These are phyloP conservation scores for Papilio dardanus DNA, from an alignment of 1,140 invertebrate species.

Conservation along the genomic window DNA sequence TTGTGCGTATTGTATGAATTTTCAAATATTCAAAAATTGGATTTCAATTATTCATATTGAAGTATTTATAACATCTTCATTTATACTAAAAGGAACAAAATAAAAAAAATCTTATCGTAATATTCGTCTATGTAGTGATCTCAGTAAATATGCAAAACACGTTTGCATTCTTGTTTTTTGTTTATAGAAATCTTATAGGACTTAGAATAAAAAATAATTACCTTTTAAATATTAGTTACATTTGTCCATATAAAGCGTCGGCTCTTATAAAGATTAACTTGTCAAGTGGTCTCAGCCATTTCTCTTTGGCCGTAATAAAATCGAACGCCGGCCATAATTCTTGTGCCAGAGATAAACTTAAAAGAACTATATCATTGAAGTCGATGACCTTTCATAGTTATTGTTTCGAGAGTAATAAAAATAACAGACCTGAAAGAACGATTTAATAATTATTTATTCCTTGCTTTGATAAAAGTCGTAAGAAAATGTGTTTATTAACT, in stretches of 20 bases:
- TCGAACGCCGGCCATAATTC: slow-evolving; percentile 26
- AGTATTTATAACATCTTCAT: too few species aligned
- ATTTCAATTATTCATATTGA: too few species aligned
- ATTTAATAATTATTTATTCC: neutral
- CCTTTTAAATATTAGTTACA: neutral
- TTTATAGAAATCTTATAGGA: too few species aligned
- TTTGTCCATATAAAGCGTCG: neutral
- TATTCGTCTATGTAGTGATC: too few species aligned
- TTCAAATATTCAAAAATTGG: neutral
- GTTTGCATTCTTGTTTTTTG: too few species aligned
- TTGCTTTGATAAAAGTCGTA: neutral
- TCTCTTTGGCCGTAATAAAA: slow-evolving; percentile 26
- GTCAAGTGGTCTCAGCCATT: slow-evolving; percentile 26
- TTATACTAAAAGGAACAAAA: too few species aligned
- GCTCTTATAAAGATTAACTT: slow-evolving; percentile 32
- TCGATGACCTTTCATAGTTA: slow-evolving; percentile 23
- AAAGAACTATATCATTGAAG: slow-evolving; percentile 32
- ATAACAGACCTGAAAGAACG: neutral
- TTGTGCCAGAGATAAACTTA: slow-evolving; percentile 29
- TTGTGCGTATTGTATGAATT: too few species aligned
- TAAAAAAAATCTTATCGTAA: neutral
- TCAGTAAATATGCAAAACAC: too few species aligned
- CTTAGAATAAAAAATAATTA: too few species aligned
- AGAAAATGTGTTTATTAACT: neutral
- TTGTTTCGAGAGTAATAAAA: slow-evolving; percentile 22